Evolutionary conservation across 2,888 invertebrate genomes (phyloP).

Genomic region (Luffia ferchaultella): DNA sequence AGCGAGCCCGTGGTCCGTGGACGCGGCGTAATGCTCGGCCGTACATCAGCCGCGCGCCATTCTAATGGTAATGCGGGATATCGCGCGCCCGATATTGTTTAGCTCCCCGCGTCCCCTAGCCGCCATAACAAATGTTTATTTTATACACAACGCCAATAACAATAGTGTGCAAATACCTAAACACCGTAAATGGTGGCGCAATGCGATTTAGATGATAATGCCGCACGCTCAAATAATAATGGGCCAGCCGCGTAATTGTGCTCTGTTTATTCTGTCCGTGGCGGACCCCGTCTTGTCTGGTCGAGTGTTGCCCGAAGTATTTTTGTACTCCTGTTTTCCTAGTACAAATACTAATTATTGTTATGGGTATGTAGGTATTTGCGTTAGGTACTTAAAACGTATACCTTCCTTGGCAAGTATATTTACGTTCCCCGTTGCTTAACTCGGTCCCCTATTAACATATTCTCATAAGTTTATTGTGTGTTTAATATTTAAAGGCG

Average conservation of each 20-base stretch:
- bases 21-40: slow-evolving; percentile 19
- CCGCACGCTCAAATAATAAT: slow-evolving; percentile 49
- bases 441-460: slow-evolving; percentile 55
- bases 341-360: not conserved
- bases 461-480: slow-evolving; percentile 1
- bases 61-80: slow-evolving; percentile 61
- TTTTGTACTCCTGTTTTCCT: not conserved
- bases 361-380: no score
- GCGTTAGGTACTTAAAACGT: no score
- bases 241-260: slow-evolving; percentile 41
- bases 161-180: slow-evolving; percentile 66
- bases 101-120: slow-evolving; percentile 23
- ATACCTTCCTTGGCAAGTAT: no score
- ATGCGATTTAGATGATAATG: slow-evolving; percentile 66
- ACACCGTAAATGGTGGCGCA: slow-evolving; percentile 54
- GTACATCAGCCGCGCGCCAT: slow-evolving; percentile 55
- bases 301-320: not conserved
- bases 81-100: slow-evolving; percentile 13
- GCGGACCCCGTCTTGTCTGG: slow-evolving; percentile 9
- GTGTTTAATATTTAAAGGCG: slow-evolving; percentile 34
- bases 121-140: slow-evolving; percentile 65
- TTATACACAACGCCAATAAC: slow-evolving; percentile 66
- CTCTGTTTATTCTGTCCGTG: slow-evolving; percentile 31
- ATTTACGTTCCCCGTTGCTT: slow-evolving; percentile 21
- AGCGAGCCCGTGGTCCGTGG: no score